Evolutionary conservation across 2,113 vertebrate genomes (phyloP), one percentile per base, ranked within the genome.

Genomic region (Halichoeres trimaculatus): DNA sequence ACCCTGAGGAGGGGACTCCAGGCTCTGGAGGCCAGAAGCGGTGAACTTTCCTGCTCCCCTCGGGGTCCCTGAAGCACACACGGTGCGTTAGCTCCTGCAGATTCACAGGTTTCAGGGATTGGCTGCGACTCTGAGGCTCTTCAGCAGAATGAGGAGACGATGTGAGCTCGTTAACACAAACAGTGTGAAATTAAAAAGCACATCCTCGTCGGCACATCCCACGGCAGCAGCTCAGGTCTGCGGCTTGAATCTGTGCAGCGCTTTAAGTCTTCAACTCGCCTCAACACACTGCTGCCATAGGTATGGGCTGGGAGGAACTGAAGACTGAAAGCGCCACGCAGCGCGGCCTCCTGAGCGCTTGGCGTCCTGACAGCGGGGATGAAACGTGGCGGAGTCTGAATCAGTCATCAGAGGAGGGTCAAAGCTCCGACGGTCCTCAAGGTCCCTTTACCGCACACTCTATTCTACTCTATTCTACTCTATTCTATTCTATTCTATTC

Each of bases 311-410:
- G 93, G 95, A 94, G 94, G 93, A 94, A 94, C 93, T 93, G 84
- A 95, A 95, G 93, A 95, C 93, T 95, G 94, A 93, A 92, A 94
- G 92, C 90, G 92, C 92, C 93, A 93, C 93, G 88, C 93, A 94
- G 94, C 7, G 66, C 20, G 8, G 81, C 35, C 40, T 82, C 60
- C 47, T 0, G 34, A 0, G 10, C 1, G 58, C 17, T 67, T 22
- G 8, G 73, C 70, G 70, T 59, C 76, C 67, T 52, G 16, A 70
- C 11, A 55, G 45, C 11, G 6, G 61, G 47, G 40, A 16, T 74
- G 10, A 36, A 36, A 1, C 9, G 10, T 41, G 11, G 11, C 14
- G 16, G 43, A 24, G 50, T 52, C 23, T n/a, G 48, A 41, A 20
- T 6, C 36, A 23, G 24, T 24, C 83, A 72, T 79, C 68, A 82